A percentile compares a stretch with the other conserved stretches of the same genome.
phyloP scores from a whole-genome alignment of 2,113 vertebrate genomes.

The Psammodynastes pulverulentus region DNA sequence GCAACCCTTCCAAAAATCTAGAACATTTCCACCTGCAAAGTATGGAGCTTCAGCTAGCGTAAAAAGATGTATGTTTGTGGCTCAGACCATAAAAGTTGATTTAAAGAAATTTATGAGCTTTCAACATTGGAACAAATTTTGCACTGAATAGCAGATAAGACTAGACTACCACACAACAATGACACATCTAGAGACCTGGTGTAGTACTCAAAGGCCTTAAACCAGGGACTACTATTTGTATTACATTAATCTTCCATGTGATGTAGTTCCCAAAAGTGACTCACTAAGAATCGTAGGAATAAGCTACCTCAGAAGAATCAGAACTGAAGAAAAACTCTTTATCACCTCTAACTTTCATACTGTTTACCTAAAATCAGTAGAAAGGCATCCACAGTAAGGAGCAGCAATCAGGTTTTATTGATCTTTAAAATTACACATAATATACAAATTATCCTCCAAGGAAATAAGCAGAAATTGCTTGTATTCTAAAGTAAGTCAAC shows the following conservation, averaged over 20 bases:
- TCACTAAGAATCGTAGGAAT: background rate
- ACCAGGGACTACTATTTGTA: background rate
- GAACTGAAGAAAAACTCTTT: background rate
- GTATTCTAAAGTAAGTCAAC: constrained; percentile 64
- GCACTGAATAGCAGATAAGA: too few species aligned
- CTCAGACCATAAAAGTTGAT: too few species aligned
- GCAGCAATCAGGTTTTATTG: constrained; percentile 40
- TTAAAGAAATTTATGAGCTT: too few species aligned
- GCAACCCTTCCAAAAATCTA: too few species aligned
- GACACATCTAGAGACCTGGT: background rate
- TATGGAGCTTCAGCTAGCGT: too few species aligned
- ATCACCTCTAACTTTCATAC: background rate
- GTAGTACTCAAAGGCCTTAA: background rate
- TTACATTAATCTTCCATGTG: background rate
- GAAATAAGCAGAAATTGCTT: constrained; percentile 61
- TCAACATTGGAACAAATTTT: too few species aligned
- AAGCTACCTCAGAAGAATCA: background rate
- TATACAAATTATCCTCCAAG: constrained; percentile 53
- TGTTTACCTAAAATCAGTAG: background rate
- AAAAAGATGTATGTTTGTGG: too few species aligned
- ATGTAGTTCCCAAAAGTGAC: background rate
- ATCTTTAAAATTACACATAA: constrained; percentile 43
- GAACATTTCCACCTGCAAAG: too few species aligned
- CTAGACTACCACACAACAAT: background rate
- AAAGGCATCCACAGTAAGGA: background rate